Evolutionary conservation across 2,888 invertebrate genomes (phyloP).

Genomic region (Linnaemya vulpina): DNA sequence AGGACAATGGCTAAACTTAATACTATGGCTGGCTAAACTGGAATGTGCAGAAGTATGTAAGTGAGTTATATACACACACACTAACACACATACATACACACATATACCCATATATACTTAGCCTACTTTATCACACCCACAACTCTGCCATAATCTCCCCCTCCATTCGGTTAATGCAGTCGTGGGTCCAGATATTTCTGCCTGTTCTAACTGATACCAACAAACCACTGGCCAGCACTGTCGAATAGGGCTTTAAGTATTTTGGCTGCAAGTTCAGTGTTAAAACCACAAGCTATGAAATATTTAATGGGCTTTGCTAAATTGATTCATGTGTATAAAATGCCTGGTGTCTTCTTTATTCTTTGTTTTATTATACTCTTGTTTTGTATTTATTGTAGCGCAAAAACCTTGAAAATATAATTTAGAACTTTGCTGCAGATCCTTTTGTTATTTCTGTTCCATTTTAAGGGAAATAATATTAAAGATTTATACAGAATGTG

Average conservation of each 20-base stretch:
- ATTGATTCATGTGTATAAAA: constrained; percentile 66
- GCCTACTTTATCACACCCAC: constrained; percentile 17
- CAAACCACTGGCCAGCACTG: background rate
- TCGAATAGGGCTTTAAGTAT: constrained; percentile 26
- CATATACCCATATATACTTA: background rate
- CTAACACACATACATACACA: too few relatives aligned
- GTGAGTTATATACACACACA: background rate
- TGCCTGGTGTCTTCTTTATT: constrained; percentile 30
- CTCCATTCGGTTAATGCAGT: constrained; percentile 6
- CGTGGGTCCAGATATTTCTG: background rate
- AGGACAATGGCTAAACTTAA: constrained; percentile 49
- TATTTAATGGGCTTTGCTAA: constrained; percentile 61
- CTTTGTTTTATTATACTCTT: constrained; percentile 33
- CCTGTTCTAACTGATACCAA: background rate
- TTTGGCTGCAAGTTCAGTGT: constrained; percentile 57
- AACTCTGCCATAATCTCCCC: background rate
- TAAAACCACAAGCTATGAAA: constrained; percentile 57
- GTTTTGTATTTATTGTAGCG: constrained; percentile 2
- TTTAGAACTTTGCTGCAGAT: background rate
- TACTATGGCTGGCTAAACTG: background rate
- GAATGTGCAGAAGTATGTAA: background rate
- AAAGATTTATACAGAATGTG: constrained; percentile 15
- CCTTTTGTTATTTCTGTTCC: constrained; percentile 2
- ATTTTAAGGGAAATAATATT: constrained; percentile 16
- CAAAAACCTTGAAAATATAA: constrained; percentile 45